phyloP scores from a whole-genome alignment of 2,797 vertebrate genomes.

The Telmatherina bonti region DNA sequence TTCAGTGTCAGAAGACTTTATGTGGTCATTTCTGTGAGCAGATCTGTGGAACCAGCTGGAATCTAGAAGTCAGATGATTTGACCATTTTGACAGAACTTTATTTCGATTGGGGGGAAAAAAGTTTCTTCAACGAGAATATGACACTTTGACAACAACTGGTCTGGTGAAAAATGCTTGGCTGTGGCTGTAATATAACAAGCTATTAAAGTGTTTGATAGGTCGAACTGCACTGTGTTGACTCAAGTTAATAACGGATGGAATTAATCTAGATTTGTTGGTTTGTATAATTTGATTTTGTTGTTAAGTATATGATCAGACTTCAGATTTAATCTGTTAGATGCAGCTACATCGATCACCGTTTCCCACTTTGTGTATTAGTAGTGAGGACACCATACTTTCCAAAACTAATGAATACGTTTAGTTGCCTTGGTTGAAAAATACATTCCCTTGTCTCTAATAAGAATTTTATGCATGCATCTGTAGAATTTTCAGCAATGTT shows the following conservation, averaged over 20 bases:
- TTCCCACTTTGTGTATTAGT: conserved; percentile 17
- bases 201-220: conserved; percentile 40
- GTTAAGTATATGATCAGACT: conserved; percentile 46
- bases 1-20: neutral
- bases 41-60: neutral
- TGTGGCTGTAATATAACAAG: conserved; percentile 44
- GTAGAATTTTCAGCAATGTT: conserved; percentile 2
- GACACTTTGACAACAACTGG: conserved; percentile 26
- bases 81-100: neutral
- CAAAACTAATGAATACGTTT: neutral
- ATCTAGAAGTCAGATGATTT: neutral
- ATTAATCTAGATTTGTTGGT: conserved; percentile 8
- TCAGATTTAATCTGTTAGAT: conserved; percentile 50
- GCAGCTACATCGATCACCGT: conserved; percentile 20
- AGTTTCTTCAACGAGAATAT: conserved; percentile 22
- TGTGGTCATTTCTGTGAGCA: neutral
- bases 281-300: conserved; percentile 59
- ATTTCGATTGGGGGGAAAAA: neutral
- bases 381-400: neutral
- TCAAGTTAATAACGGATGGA: conserved; percentile 46
- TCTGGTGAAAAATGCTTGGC: conserved; percentile 39
- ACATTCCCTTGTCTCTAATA: conserved; percentile 10
- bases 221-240: conserved; percentile 32
- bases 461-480: conserved; percentile 4
- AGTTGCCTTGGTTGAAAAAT: neutral